Evolutionary conservation across 2,888 invertebrate species (phyloP).

Genomic region (Rhyacophila evoluta): DNA sequence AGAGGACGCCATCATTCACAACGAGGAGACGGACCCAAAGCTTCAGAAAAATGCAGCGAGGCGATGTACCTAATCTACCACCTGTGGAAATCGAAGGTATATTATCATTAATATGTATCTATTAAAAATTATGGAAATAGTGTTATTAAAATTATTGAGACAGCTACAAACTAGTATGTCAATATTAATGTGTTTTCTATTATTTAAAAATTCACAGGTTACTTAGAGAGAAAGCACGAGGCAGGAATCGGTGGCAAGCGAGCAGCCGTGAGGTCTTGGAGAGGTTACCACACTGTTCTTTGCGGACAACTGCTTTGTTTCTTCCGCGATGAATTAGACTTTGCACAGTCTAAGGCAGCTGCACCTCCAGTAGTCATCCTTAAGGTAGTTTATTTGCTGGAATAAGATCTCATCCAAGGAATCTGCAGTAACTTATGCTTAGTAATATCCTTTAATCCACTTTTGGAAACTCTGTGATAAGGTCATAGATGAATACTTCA

Average conservation of each 20-base stretch:
- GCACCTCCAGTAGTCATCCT: conserved; percentile 86
- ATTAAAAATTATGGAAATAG: too few species aligned
- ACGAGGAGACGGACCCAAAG: conserved; percentile 90
- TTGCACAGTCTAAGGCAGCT: conserved; percentile 87
- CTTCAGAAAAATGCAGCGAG: conserved; percentile 80
- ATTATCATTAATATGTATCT: too few species aligned
- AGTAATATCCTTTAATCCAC: too few species aligned
- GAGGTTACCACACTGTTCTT: conserved; percentile 92
- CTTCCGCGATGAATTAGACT: conserved; percentile 96
- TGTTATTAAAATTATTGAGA: too few species aligned
- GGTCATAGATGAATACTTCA: too few species aligned
- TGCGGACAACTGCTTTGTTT: conserved; percentile 98
- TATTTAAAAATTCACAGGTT: conserved; percentile 58
- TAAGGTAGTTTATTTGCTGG: too few species aligned
- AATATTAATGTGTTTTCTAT: neutral
- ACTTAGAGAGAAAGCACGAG: conserved; percentile 94
- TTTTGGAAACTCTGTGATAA: too few species aligned
- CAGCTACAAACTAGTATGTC: neutral
- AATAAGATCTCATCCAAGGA: too few species aligned
- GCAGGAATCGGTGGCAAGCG: conserved; percentile 93
- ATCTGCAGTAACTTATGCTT: too few species aligned
- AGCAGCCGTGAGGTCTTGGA: conserved; percentile 96
- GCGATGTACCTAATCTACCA: conserved; percentile 76
- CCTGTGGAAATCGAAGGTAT: conserved; percentile 92
- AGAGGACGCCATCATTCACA: conserved; percentile 95